Conservation (phyloP, 2,797 vertebrate species). For the Neosalanx taihuensis region DNA sequence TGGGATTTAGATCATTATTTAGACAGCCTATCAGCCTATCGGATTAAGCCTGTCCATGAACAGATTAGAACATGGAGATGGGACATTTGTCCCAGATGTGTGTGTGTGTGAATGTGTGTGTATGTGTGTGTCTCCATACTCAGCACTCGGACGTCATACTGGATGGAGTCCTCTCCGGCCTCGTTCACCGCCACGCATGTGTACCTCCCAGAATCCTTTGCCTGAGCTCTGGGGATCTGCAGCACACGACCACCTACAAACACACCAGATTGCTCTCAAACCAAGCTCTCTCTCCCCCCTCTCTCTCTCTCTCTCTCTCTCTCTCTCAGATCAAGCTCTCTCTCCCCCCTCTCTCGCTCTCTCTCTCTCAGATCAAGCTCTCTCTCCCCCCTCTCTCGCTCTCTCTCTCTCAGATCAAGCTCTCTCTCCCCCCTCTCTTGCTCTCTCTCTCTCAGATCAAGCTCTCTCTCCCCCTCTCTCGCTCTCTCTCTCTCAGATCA, state of each 20-base stretch:
- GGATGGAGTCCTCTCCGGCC: constrained; percentile 93
- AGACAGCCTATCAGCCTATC: not conserved
- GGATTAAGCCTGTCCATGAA: not conserved
- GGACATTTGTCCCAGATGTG: not conserved
- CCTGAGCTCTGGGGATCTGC: constrained; percentile 83
- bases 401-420: too few species aligned
- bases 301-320: too few species aligned
- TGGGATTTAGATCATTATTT: not conserved
- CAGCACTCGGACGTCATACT: constrained; percentile 85
- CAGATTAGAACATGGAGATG: too few species aligned
- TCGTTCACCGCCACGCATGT: constrained; percentile 90
- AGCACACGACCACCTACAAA: constrained; percentile 85
- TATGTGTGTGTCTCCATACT: constrained; percentile 55
- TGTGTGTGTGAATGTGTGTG: not conserved
- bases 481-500: too few species aligned
- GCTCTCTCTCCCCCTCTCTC: too few species aligned
- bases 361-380: too few species aligned
- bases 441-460: too few species aligned
- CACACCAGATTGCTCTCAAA: not conserved
- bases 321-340: too few species aligned
- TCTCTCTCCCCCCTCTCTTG: too few species aligned
- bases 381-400: too few species aligned
- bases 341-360: not conserved
- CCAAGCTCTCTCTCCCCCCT: not conserved
- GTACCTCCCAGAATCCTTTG: constrained; percentile 85